A percentile compares a stretch with the other conserved stretches of the same genome.
phyloP scores from a whole-genome alignment of 37 sponge, comb jelly and placozoan species.

The Theonella swinhoei region DNA sequence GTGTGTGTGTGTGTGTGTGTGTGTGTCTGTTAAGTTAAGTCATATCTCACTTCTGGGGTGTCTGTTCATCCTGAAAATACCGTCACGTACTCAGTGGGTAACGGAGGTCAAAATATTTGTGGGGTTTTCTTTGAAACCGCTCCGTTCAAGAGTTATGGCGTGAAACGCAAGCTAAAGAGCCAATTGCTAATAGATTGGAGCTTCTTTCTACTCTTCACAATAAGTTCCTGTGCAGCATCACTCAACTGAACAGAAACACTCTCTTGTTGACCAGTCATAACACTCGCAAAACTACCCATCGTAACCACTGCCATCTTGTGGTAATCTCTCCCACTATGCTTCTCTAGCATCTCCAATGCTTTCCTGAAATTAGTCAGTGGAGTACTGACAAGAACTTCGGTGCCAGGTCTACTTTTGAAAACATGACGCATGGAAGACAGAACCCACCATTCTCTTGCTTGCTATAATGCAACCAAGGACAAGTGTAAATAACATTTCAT shows the following conservation, averaged over 20 bases:
- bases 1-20: no score
- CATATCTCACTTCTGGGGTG: no score
- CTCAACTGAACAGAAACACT: not conserved
- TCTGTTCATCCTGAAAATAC: no score
- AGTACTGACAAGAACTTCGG: not conserved
- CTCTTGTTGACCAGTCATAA: not conserved
- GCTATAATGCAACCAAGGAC: not conserved
- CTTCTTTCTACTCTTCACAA: not conserved
- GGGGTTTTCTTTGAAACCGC: no score
- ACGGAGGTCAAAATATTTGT: no score
- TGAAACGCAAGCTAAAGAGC: no score
- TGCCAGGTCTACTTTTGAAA: not conserved
- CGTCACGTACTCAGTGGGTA: no score
- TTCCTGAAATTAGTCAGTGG: not conserved
- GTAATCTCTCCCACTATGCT: not conserved
- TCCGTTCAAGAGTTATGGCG: no score
- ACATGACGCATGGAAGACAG: not conserved
- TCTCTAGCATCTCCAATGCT: not conserved
- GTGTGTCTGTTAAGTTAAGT: no score
- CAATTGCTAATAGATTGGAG: not conserved
- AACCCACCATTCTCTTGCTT: conserved; percentile 6
- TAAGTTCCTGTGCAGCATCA: not conserved
- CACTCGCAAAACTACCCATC: not conserved
- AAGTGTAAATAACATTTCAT: no score
- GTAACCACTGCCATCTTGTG: not conserved